Conservation (phyloP, 2,113 vertebrate species). For the Phocoena phocoena region DNA sequence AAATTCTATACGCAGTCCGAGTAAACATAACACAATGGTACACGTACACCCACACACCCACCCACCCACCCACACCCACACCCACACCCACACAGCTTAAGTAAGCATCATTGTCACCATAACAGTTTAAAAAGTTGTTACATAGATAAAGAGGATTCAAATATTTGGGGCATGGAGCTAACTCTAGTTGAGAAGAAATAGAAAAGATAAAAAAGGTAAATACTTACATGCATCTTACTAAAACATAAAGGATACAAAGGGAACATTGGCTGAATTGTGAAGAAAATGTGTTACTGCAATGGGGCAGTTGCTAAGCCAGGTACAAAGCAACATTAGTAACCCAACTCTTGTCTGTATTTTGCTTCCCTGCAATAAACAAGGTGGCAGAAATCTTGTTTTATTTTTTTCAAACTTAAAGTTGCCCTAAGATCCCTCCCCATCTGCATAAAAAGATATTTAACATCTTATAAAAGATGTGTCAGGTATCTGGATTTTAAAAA, state of each 20-base stretch:
- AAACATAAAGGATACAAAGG: slow-evolving; percentile 95
- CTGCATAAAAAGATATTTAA: neutral
- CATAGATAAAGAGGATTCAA: neutral
- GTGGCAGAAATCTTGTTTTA: slow-evolving; percentile 48
- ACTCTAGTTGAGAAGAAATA: neutral
- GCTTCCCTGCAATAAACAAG: slow-evolving; percentile 91
- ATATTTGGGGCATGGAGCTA: neutral
- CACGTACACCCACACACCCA: neutral
- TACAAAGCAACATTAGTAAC: slow-evolving; percentile 97
- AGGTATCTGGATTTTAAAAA: slow-evolving; percentile 35
- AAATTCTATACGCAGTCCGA: neutral
- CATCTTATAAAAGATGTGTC: neutral
- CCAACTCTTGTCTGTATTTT: slow-evolving; percentile 98
- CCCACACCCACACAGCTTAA: neutral
- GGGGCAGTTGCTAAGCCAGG: slow-evolving; percentile 97
- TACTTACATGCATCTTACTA: neutral
- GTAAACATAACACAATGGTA: neutral
- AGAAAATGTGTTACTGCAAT: slow-evolving; percentile 99
- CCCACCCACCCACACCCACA: neutral
- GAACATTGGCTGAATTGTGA: slow-evolving; percentile 96
- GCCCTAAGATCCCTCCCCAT: neutral
- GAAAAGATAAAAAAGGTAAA: neutral
- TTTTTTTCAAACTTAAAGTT: slow-evolving; percentile 40
- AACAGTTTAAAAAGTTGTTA: neutral
- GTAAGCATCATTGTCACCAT: neutral